phyloP scores from a whole-genome alignment of 2,797 vertebrate genomes.

The Discoglossus pictus region DNA sequence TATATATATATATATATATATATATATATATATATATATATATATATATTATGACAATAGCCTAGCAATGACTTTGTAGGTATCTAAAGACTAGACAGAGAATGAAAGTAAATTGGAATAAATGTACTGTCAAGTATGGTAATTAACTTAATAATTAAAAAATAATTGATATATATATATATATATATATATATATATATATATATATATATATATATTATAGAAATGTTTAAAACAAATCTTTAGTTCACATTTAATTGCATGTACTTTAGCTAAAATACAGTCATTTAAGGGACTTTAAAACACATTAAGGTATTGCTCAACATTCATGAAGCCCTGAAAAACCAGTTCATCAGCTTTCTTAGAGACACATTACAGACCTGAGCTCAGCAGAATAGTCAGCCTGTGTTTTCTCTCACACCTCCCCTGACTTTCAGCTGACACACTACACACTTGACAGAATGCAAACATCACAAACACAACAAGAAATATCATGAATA shows the following conservation, averaged over 20 bases:
- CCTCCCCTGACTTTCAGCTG: constrained; percentile 59
- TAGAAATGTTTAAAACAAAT: too few relatives aligned
- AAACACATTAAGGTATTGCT: constrained; percentile 59
- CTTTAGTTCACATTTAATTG: neutral
- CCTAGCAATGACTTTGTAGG: too few relatives aligned
- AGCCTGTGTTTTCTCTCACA: constrained; percentile 58
- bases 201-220: too few relatives aligned
- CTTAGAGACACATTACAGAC: constrained; percentile 8
- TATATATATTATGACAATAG: too few relatives aligned
- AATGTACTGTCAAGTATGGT: too few relatives aligned
- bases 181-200: too few relatives aligned
- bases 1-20: too few relatives aligned
- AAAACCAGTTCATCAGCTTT: constrained; percentile 70
- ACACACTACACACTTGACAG: constrained; percentile 64
- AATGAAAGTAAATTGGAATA: too few relatives aligned
- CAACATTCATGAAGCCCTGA: constrained; percentile 68
- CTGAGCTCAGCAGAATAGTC: constrained; percentile 40
- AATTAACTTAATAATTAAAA: too few relatives aligned
- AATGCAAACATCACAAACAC: constrained; percentile 63
- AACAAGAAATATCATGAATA: constrained; percentile 61
- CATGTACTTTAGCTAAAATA: constrained; percentile 10
- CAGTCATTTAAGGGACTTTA: constrained; percentile 41
- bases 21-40: too few relatives aligned
- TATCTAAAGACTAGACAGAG: too few relatives aligned
- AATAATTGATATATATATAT: too few relatives aligned